Conservation (phyloP, 1,140 invertebrate genomes). For the Danaus melanippus region DNA sequence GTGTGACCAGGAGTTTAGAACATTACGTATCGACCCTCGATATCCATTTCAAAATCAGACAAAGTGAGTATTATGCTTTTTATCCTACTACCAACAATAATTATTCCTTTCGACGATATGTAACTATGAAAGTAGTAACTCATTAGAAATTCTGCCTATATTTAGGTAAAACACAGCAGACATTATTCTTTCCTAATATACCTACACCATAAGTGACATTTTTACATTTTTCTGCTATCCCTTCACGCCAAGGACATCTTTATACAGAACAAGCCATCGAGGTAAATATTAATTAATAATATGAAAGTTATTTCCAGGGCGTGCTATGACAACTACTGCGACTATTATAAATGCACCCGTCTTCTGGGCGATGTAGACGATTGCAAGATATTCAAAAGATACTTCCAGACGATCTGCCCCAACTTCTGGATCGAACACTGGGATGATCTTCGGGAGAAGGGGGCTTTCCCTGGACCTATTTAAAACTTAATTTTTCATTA, state of each 20-base stretch:
- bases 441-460: constrained; percentile 51
- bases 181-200: too few relatives aligned
- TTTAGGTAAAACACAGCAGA: neutral
- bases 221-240: neutral
- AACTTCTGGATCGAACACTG: constrained; percentile 60
- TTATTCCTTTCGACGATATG: too few relatives aligned
- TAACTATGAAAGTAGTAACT: too few relatives aligned
- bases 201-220: too few relatives aligned
- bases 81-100: neutral
- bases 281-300: neutral
- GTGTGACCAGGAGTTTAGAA: constrained; percentile 40
- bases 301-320: constrained; percentile 30
- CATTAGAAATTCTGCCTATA: too few relatives aligned
- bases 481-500: constrained; percentile 12
- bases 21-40: constrained; percentile 50
- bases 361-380: constrained; percentile 53
- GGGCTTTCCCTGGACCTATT: constrained; percentile 55
- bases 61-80: constrained; percentile 29
- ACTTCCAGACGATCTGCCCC: constrained; percentile 61
- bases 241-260: neutral
- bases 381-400: constrained; percentile 60
- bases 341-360: constrained; percentile 53
- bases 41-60: constrained; percentile 62
- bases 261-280: too few relatives aligned
- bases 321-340: constrained; percentile 63